Percentiles rank a stretch among this genome's conserved stretches.
Conservation (phyloP, 2,113 vertebrate genomes). For the Actenoides lindsayi region DNA sequence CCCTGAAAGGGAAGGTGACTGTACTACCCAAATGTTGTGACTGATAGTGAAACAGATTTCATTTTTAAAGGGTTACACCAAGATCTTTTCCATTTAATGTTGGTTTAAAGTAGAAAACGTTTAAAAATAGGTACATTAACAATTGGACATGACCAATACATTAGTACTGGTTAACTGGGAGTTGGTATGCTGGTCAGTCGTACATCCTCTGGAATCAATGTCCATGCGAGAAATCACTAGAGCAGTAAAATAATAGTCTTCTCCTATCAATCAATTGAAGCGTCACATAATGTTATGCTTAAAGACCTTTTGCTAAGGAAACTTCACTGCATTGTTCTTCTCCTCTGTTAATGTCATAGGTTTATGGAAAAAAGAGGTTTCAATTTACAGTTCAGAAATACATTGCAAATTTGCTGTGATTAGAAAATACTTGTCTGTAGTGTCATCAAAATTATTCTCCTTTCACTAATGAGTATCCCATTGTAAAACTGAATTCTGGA, state of each 20-base stretch:
- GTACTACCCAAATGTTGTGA: neutral
- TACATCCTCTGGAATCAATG: neutral
- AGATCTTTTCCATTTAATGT: neutral
- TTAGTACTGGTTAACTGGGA: neutral
- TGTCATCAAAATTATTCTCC: neutral
- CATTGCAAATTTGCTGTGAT: neutral
- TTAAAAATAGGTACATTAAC: neutral
- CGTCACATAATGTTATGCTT: neutral
- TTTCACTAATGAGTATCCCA: neutral
- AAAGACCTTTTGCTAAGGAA: neutral
- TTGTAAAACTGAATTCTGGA: neutral
- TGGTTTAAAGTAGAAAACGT: neutral
- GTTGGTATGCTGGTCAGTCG: neutral
- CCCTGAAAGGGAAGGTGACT: neutral
- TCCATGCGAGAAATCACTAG: neutral
- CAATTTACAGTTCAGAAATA: neutral
- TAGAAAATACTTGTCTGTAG: neutral
- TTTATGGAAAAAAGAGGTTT: neutral
- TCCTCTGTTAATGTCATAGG: neutral
- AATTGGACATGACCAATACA: neutral
- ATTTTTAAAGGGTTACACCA: neutral
- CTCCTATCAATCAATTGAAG: neutral
- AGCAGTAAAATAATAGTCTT: neutral
- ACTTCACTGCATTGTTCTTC: neutral
- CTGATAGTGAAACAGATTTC: neutral